A percentile compares a stretch with the other conserved stretches of the same genome.
Evolutionary conservation across 2,797 vertebrate species (phyloP).

Genomic region (Calcarius lapponicus): DNA sequence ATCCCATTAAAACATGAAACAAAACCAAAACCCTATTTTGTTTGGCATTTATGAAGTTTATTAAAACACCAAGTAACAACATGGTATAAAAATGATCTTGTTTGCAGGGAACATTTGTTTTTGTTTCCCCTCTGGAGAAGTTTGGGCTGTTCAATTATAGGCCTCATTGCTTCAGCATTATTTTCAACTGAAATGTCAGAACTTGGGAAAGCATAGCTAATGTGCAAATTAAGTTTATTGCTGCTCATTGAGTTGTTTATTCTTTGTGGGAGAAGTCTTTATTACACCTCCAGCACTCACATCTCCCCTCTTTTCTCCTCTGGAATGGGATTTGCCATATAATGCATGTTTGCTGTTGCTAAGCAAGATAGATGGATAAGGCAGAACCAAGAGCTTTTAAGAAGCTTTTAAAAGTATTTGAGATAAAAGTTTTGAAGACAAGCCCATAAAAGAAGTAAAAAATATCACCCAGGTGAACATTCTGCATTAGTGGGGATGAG

Average conservation of each 20-base stretch:
- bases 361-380: constrained; percentile 44
- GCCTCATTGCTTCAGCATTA: constrained; percentile 82
- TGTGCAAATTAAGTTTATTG: constrained; percentile 82
- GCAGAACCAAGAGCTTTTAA: constrained; percentile 33
- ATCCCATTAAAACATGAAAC: constrained; percentile 11
- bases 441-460: constrained; percentile 38
- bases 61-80: constrained; percentile 75
- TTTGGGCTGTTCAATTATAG: constrained; percentile 83
- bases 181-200: constrained; percentile 79
- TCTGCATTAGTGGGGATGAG: background rate
- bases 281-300: constrained; percentile 66
- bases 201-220: constrained; percentile 82
- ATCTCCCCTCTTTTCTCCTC: constrained; percentile 48
- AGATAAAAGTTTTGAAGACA: constrained; percentile 29
- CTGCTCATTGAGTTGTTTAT: constrained; percentile 77
- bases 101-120: constrained; percentile 80
- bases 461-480: background rate
- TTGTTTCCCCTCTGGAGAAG: constrained; percentile 77
- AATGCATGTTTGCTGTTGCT: constrained; percentile 17
- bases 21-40: background rate
- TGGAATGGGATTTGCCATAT: background rate
- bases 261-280: constrained; percentile 75
- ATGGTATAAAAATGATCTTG: constrained; percentile 72
- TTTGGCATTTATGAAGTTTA: constrained; percentile 74
- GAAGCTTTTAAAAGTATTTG: constrained; percentile 42